phyloP scores from a whole-genome alignment of 2,888 invertebrate genomes.

The Drosophila lutescens region DNA sequence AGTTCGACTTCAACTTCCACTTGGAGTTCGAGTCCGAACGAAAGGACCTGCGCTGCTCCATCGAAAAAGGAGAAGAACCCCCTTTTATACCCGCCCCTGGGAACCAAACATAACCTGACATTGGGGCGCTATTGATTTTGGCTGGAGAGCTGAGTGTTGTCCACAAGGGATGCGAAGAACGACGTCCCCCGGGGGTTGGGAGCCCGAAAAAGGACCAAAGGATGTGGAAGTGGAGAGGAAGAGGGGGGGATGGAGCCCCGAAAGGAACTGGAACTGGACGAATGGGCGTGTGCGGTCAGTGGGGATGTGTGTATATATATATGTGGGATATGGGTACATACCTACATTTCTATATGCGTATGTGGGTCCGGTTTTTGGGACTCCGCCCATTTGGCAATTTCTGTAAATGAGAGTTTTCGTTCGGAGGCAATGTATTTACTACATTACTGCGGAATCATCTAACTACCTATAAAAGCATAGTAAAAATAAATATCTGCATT shows the following conservation, averaged over 20 bases:
- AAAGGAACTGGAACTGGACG: conserved; percentile 43
- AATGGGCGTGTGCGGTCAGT: conserved; percentile 60
- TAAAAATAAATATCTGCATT: too few relatives aligned
- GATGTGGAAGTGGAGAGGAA: background rate
- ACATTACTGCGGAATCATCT: too few relatives aligned
- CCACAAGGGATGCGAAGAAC: conserved; percentile 29
- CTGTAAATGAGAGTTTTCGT: background rate
- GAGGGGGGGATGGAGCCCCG: background rate
- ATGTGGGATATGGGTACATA: background rate
- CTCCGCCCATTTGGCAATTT: conserved; percentile 52
- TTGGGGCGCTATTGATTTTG: conserved; percentile 74
- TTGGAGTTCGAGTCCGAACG: conserved; percentile 28
- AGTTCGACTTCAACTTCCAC: conserved; percentile 38
- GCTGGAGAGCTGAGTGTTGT: conserved; percentile 21
- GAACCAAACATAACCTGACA: conserved; percentile 45
- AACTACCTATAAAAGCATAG: too few relatives aligned
- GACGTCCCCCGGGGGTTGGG: conserved; percentile 6
- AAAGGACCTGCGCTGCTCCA: conserved; percentile 10
- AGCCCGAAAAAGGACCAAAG: conserved; percentile 1
- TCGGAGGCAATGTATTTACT: background rate
- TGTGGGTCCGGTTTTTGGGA: conserved; percentile 26
- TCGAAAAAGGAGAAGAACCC: background rate
- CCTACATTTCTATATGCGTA: background rate
- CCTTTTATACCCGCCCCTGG: background rate
- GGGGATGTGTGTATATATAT: conserved; percentile 12